Percentiles rank a stretch among this genome's conserved stretches.
These are phyloP conservation scores for Monoplex corrugatus DNA, from an alignment of 2,888 invertebrate genomes.

Conservation along the genomic window DNA sequence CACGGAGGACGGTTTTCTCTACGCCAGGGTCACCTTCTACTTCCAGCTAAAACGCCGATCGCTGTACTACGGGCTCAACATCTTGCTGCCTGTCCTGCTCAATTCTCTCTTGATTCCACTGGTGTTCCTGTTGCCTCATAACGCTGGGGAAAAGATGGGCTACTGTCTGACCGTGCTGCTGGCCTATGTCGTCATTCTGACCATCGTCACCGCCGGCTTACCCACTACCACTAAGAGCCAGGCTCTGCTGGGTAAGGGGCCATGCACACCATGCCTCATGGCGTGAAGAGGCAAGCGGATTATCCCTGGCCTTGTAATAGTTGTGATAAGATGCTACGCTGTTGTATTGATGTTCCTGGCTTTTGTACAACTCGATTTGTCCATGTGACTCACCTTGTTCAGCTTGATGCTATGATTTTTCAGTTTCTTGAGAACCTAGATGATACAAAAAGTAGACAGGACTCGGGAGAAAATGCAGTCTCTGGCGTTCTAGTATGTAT, in stretches of 20 bases:
- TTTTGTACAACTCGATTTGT: too few species aligned
- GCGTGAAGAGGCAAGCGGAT: too few species aligned
- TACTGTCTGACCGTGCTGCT: constrained; percentile 58
- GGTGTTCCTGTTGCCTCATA: constrained; percentile 57
- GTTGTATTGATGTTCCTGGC: too few species aligned
- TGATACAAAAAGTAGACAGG: too few species aligned
- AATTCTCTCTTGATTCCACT: constrained; percentile 54
- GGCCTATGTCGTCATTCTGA: constrained; percentile 56
- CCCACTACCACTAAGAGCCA: constrained; percentile 53
- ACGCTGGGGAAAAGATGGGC: constrained; percentile 58
- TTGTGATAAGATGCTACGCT: too few species aligned
- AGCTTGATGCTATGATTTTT: too few species aligned
- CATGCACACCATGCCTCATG: not conserved
- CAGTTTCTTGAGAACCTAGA: too few species aligned
- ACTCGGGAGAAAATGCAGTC: too few species aligned
- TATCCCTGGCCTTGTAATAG: too few species aligned
- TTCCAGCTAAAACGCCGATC: constrained; percentile 50
- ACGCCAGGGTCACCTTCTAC: constrained; percentile 52
- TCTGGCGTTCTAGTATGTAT: too few species aligned
- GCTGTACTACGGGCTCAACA: constrained; percentile 55
- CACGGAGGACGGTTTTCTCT: constrained; percentile 35
- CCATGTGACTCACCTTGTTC: too few species aligned
- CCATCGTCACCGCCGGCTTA: constrained; percentile 53
- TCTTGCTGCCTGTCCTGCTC: constrained; percentile 54
- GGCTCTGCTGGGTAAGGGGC: constrained; percentile 53